Conservation (phyloP, 2,113 vertebrate genomes). For the Scomber scombrus region DNA sequence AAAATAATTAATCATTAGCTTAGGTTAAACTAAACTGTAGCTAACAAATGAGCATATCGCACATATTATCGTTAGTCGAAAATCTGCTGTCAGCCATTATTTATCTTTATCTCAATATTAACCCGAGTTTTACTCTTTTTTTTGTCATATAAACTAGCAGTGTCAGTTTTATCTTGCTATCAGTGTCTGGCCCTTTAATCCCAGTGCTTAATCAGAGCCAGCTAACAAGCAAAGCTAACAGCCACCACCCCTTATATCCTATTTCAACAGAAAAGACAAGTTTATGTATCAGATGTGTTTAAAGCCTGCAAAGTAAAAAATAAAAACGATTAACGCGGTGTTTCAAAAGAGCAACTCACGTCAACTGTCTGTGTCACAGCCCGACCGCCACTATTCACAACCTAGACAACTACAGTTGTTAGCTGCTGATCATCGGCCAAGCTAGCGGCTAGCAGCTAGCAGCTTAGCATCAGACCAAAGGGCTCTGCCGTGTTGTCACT, state of each 20-base stretch:
- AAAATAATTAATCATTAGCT: background rate
- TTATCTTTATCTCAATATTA: background rate
- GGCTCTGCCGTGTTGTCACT: conserved; percentile 76
- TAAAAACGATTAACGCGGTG: rapidly evolving
- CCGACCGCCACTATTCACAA: conserved; percentile 33
- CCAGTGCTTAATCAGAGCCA: conserved; percentile 42
- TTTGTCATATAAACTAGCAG: background rate
- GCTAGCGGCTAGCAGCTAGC: conserved; percentile 35
- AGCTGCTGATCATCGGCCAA: conserved; percentile 32
- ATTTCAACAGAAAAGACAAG: background rate
- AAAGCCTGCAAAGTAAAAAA: background rate
- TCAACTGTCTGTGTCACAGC: conserved; percentile 33
- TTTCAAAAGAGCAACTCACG: conserved; percentile 55
- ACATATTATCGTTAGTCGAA: background rate
- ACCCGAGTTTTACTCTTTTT: too few relatives aligned
- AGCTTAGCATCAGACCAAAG: conserved; percentile 69
- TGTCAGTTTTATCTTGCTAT: background rate
- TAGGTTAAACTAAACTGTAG: background rate
- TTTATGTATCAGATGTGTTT: rapidly evolving
- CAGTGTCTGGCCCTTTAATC: background rate
- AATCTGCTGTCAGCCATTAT: background rate
- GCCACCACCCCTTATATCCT: conserved; percentile 61
- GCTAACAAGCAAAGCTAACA: conserved; percentile 15
- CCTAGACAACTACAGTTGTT: background rate
- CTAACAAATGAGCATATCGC: background rate